Evolutionary conservation across 2,888 invertebrate genomes (phyloP).

Genomic region (Nomada ferruginata): DNA sequence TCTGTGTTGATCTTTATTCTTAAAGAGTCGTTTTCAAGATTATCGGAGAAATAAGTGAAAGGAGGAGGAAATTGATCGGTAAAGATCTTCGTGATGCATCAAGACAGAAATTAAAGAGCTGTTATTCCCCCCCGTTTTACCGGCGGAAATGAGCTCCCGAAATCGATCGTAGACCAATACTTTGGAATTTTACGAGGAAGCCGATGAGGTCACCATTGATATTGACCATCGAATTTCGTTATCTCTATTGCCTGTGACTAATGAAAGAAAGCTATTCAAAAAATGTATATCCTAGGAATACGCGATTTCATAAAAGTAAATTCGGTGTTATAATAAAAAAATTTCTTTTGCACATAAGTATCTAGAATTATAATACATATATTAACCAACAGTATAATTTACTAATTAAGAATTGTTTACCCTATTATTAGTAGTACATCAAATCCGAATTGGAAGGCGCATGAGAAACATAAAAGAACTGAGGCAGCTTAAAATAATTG

Average conservation of each 20-base stretch:
- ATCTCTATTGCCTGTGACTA: slow-evolving; percentile 23
- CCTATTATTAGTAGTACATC: too few species aligned
- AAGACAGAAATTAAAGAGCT: slow-evolving; percentile 62
- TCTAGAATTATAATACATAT: too few species aligned
- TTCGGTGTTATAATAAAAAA: neutral
- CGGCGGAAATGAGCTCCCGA: slow-evolving; percentile 58
- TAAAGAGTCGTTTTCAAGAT: neutral
- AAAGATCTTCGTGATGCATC: slow-evolving; percentile 53
- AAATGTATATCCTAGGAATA: neutral
- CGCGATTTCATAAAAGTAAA: neutral
- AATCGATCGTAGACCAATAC: slow-evolving; percentile 61
- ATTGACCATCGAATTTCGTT: slow-evolving; percentile 47
- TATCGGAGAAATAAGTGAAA: slow-evolving; percentile 43
- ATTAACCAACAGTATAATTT: too few species aligned
- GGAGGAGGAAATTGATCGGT: slow-evolving; percentile 48
- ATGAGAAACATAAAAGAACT: too few species aligned
- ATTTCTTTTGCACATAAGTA: neutral
- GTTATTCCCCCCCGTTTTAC: slow-evolving; percentile 54
- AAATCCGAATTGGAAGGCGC: too few species aligned
- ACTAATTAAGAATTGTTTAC: too few species aligned
- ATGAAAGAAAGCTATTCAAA: slow-evolving; percentile 3
- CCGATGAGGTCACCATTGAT: slow-evolving; percentile 57
- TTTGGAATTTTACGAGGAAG: slow-evolving; percentile 61
- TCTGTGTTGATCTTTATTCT: neutral
- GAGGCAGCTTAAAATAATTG: too few species aligned